Conservation (phyloP, 2,797 vertebrate genomes). For the Gephyroberyx darwinii region DNA sequence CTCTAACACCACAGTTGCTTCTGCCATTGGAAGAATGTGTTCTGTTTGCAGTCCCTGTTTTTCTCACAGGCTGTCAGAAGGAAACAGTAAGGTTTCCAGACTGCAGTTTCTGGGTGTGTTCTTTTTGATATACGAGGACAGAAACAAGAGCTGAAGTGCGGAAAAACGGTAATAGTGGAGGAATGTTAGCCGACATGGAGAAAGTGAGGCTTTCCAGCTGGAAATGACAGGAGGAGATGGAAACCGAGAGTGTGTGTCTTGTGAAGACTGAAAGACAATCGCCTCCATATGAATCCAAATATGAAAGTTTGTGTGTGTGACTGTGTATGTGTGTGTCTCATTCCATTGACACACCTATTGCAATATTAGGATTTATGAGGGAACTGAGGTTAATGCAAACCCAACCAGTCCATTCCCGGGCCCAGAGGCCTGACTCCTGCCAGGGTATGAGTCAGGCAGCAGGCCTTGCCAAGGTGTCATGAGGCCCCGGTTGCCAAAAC, state of each 20-base stretch:
- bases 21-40: slow-evolving; percentile 21
- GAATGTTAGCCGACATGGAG: slow-evolving; percentile 71
- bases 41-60: slow-evolving; percentile 31
- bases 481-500: slow-evolving; percentile 29
- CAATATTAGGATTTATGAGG: slow-evolving; percentile 39
- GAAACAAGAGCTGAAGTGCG: slow-evolving; percentile 55
- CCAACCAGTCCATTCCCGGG: slow-evolving; percentile 18
- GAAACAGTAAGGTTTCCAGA: slow-evolving; percentile 52
- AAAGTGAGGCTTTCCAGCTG: slow-evolving; percentile 64
- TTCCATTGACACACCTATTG: slow-evolving; percentile 28
- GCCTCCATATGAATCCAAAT: slow-evolving; percentile 44
- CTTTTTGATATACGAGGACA: slow-evolving; percentile 51
- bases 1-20: slow-evolving; percentile 38
- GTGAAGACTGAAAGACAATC: slow-evolving; percentile 40
- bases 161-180: slow-evolving; percentile 67
- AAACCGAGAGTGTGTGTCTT: slow-evolving; percentile 20
- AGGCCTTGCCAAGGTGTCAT: slow-evolving; percentile 40
- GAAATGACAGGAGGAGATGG: slow-evolving; percentile 49
- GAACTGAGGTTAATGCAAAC: slow-evolving; percentile 32
- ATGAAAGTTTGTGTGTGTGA: slow-evolving; percentile 26
- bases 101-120: slow-evolving; percentile 68
- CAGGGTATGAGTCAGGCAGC: slow-evolving; percentile 52
- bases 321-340: slow-evolving; percentile 21
- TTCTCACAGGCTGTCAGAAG: slow-evolving; percentile 44
- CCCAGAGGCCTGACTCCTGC: slow-evolving; percentile 40